Evolutionary conservation across 2,888 invertebrate genomes (phyloP).

Genomic region (Orchesellides sinensis): DNA sequence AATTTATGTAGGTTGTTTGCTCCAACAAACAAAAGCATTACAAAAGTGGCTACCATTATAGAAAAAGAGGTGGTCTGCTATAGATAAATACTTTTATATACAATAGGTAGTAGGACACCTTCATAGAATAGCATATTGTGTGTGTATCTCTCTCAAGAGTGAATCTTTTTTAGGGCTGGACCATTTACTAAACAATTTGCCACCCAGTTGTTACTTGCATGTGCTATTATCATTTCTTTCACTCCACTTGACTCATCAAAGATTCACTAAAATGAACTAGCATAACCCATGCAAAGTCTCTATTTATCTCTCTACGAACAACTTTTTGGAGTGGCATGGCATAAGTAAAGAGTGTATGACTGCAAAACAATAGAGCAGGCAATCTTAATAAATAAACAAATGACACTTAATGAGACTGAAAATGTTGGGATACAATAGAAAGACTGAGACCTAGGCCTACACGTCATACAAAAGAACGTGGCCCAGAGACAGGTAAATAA

Average conservation of each 20-base stretch:
- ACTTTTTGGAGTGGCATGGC: not conserved
- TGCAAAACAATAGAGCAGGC: slow-evolving; percentile 61
- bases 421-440: slow-evolving; percentile 32
- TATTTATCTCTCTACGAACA: too few species aligned
- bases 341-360: slow-evolving; percentile 36
- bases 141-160: not conserved
- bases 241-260: slow-evolving; percentile 49
- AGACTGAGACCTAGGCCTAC: slow-evolving; percentile 33
- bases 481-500: not conserved
- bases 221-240: slow-evolving; percentile 35
- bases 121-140: not conserved
- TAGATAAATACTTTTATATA: not conserved
- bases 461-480: slow-evolving; percentile 1
- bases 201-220: slow-evolving; percentile 59
- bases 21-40: slow-evolving; percentile 40
- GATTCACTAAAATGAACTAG: too few species aligned
- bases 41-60: slow-evolving; percentile 27
- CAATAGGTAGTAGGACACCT: not conserved
- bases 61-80: not conserved
- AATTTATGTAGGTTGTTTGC: slow-evolving; percentile 47
- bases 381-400: slow-evolving; percentile 68
- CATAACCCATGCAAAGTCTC: too few species aligned
- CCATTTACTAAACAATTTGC: slow-evolving; percentile 65
- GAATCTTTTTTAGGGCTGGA: slow-evolving; percentile 60
- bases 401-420: slow-evolving; percentile 67